Base-by-base conservation (phyloP, 2,888 invertebrate genomes). In the Calephelis perditalis region DNA sequence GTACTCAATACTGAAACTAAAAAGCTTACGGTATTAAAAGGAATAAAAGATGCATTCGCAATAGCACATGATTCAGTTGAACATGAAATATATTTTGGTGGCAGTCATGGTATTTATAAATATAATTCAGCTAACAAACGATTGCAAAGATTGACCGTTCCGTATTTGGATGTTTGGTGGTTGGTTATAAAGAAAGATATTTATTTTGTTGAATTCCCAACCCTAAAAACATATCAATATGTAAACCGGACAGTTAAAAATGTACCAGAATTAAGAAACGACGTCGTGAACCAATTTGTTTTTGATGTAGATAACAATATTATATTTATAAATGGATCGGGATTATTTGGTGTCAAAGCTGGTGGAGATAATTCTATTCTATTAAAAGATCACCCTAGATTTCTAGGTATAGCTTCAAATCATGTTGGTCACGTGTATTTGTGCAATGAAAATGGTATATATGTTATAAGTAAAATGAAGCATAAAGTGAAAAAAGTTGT, bases 131-230 rank as follows among this genome's bases (percentile, higher is more conserved):
- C 5, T 0, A 46, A 62, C 0, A 84, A 77, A 61, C 71, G 62
- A 6, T 68, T 87, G 15, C 75, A 74, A 44, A 72, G 79, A 12
- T 67, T 87, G 0, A 76, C 77, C 4, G 65, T 80, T 2, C 71
- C 67, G 1, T 76, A 84, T 65, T 68, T 88, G 26, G 88, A 88
- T 57, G 73, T 88, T 9, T 88, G 88, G 87, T 87, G 87, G 87
- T 44, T 88, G 4, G 68, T 84, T 2, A 78, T 81, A 1, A 83
- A 79, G 46, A 73, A 77, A 0, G 59, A 71, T 5, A 73, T 87
- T 10, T 84, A 80, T 62, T 87, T 86, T 47, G 76, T 87, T 4
- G 81, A 79, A 57, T 88, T 88, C 58, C 88, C 88, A 0, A 82
- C 77, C 58, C 69, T 88, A 0, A 77, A 71, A 36, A 79, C 79